phyloP scores from a whole-genome alignment of 2,797 vertebrate genomes.

The Chiroxiphia lanceolata region DNA sequence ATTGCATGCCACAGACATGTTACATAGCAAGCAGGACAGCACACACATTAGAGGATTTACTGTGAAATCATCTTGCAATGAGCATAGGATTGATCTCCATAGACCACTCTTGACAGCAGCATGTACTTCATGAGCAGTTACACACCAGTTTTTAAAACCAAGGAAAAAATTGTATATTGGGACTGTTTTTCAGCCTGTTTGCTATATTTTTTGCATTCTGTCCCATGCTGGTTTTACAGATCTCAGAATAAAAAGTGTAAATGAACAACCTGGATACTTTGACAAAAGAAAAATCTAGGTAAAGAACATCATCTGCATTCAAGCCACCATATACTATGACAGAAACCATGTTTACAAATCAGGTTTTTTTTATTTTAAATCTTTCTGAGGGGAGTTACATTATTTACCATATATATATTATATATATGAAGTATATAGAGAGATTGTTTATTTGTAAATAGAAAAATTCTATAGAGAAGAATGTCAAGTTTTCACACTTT shows the following conservation, averaged over 20 bases:
- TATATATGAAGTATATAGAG: constrained; percentile 72
- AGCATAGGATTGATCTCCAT: constrained; percentile 61
- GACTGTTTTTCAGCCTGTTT: constrained; percentile 80
- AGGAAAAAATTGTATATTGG: constrained; percentile 62
- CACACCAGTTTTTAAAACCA: constrained; percentile 74
- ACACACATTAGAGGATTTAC: constrained; percentile 59
- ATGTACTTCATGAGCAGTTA: constrained; percentile 71
- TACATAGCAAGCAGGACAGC: constrained; percentile 49
- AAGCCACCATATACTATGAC: constrained; percentile 70
- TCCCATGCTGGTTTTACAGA: constrained; percentile 73
- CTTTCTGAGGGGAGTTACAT: constrained; percentile 72
- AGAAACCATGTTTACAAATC: constrained; percentile 86
- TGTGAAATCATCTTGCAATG: constrained; percentile 71
- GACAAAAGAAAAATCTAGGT: constrained; percentile 68
- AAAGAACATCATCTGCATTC: constrained; percentile 48
- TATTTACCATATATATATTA: constrained; percentile 71
- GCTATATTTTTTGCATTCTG: constrained; percentile 79
- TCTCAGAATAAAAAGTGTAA: constrained; percentile 75
- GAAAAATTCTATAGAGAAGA: constrained; percentile 73
- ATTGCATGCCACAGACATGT: constrained; percentile 78
- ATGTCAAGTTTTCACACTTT: constrained; percentile 80
- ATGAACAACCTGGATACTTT: constrained; percentile 63
- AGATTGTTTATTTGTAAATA: constrained; percentile 88
- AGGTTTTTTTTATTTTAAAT: constrained; percentile 76
- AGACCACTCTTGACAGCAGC: constrained; percentile 70